These are phyloP conservation scores for Egretta garzetta DNA, from an alignment of 2,113 vertebrate genomes.

Conservation along the genomic window DNA sequence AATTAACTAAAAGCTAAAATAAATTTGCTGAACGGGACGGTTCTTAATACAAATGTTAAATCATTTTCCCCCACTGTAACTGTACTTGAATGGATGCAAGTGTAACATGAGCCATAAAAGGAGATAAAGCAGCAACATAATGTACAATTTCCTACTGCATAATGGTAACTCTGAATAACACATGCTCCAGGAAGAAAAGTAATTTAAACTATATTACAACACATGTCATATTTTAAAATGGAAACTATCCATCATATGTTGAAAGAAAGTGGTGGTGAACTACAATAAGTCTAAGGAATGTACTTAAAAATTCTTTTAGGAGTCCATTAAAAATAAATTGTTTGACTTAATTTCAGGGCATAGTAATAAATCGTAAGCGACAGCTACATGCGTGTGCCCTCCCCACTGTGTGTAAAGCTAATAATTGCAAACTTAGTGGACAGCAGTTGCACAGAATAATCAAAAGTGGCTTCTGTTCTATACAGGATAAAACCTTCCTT, in stretches of 20 bases:
- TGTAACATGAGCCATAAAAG: conserved; percentile 63
- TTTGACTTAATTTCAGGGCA: conserved; percentile 70
- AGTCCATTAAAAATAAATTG: conserved; percentile 77
- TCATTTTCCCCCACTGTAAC: conserved; percentile 49
- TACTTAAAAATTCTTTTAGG: conserved; percentile 64
- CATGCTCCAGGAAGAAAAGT: conserved; percentile 74
- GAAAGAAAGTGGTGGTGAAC: conserved; percentile 52
- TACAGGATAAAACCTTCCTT: not conserved
- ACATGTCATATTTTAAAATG: conserved; percentile 79
- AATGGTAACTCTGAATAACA: conserved; percentile 74
- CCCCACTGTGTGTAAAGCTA: not conserved
- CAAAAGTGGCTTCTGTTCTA: not conserved
- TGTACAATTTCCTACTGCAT: conserved; percentile 74
- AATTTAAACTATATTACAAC: conserved; percentile 82
- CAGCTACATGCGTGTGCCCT: conserved; percentile 24
- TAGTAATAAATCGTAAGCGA: conserved; percentile 62
- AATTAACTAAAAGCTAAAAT: conserved; percentile 73
- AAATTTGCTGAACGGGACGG: conserved; percentile 64
- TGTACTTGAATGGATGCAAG: conserved; percentile 68
- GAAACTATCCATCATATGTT: conserved; percentile 73
- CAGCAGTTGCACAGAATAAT: not conserved
- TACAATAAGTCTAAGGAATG: conserved; percentile 54
- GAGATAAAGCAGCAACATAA: conserved; percentile 76
- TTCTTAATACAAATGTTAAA: conserved; percentile 68
- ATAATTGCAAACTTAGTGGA: conserved; percentile 25